Percentiles rank a stretch among this genome's conserved stretches.
Conservation (phyloP, 1,140 invertebrate species). For the Cardiocondyla obscurior region DNA sequence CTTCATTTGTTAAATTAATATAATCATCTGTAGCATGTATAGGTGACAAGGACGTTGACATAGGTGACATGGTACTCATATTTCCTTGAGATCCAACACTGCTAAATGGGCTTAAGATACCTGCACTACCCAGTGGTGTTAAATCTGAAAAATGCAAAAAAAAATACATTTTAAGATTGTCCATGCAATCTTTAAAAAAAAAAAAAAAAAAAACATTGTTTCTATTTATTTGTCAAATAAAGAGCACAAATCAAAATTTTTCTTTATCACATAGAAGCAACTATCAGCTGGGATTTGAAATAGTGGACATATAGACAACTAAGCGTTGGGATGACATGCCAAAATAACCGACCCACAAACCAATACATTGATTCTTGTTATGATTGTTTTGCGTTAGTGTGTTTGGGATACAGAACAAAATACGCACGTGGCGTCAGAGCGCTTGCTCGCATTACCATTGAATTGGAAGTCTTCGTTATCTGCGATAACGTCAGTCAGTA, state of each 20-base stretch:
- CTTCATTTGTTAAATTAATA: constrained; percentile 50
- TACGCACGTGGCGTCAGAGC: no score
- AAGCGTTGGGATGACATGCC: no score
- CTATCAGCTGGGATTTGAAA: not conserved
- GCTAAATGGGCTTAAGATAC: constrained; percentile 42
- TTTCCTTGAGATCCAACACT: constrained; percentile 62
- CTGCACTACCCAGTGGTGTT: constrained; percentile 15
- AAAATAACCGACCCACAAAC: not conserved
- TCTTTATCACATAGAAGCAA: not conserved
- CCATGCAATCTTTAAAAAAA: no score
- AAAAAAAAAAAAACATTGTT: no score
- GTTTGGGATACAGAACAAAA: no score
- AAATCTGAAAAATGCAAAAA: constrained; percentile 23
- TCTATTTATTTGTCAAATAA: not conserved
- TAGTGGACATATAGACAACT: not conserved
- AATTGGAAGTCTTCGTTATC: constrained; percentile 7
- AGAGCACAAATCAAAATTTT: not conserved
- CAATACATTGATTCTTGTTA: no score
- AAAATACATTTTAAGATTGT: no score
- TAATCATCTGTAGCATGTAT: constrained; percentile 29
- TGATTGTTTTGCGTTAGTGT: no score
- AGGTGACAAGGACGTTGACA: constrained; percentile 60
- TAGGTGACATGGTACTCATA: constrained; percentile 55
- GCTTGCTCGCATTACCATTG: constrained; percentile 5
- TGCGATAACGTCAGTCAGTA: not conserved